Base-by-base conservation (phyloP, 1,140 invertebrate species). In the Bombus turneri region DNA sequence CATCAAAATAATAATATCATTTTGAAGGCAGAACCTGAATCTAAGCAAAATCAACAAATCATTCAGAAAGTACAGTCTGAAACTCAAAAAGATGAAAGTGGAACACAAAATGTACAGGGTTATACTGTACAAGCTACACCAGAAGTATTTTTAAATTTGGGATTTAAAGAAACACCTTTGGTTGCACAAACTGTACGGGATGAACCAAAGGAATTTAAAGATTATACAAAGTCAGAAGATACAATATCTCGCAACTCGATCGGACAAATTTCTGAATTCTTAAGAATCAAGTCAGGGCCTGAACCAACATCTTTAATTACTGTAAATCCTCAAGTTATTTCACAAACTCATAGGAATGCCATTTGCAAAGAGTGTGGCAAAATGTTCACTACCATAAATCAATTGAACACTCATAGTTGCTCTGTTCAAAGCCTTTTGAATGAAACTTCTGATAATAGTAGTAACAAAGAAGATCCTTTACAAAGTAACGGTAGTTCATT, bases 341-440 rank as follows among this genome's bases (percentile, higher is more conserved):
- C 93, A 12, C 94, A 95, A 73, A 87, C 90, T 15, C 87, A 87
- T 22, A 93, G 91, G 22, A 91, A 91, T 71, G 59, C 96, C 72
- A 95, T 96, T 28, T 95, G 95, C 79, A 85, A 92, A 31, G 94
- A 95, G 28, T 95, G 95, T 62, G 93, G 93, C 1, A 95, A 95
- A 88, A 92, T 82, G 2, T 95, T 95, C 73, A 76, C 89, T 13
- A 89, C 91, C 0, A 47, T 93, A 1, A 93, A 87, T 88, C 91
- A 93, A 75, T 79, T 95, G 76, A 93, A 93, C 47, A 89, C 66
- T n/a, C 94, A 95, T 74, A 92, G 87, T 68, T 95, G 94, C 43
- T 91, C 92, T 8, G 71, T 89, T 22, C 88, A 91, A 25, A 85
- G 87, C 4, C 77, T 95, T 34, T 80, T 95, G 18, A 93, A 77